A percentile compares a stretch with the other conserved stretches of the same genome.
Evolutionary conservation across 2,888 invertebrate genomes (phyloP).

Genomic region (Lymantria dispar): DNA sequence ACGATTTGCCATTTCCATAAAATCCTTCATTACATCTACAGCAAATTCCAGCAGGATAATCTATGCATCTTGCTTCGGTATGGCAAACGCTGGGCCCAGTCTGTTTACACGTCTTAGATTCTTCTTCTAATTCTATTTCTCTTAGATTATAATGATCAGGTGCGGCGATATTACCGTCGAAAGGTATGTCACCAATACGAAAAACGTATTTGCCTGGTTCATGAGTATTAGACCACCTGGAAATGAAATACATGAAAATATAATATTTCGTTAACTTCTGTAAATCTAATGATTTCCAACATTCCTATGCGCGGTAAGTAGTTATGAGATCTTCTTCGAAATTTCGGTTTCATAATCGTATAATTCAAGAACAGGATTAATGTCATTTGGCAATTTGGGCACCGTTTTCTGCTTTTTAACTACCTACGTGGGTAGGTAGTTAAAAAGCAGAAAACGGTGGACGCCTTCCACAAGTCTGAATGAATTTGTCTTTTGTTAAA

Average conservation of each 20-base stretch:
- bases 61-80: constrained; percentile 90
- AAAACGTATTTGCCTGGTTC: constrained; percentile 94
- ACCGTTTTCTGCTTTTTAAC: no score
- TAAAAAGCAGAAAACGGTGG: no score
- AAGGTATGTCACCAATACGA: constrained; percentile 88
- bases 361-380: no score
- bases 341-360: no score
- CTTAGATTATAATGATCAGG: constrained; percentile 84
- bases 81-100: constrained; percentile 90
- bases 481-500: no score
- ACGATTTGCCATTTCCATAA: constrained; percentile 96
- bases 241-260: constrained; percentile 27
- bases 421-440: no score
- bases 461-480: no score
- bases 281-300: no score
- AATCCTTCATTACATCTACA: constrained; percentile 92
- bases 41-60: constrained; percentile 93
- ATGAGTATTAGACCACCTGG: constrained; percentile 93
- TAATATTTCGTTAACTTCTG: no score
- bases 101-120: constrained; percentile 81
- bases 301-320: no score
- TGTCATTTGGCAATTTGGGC: no score
- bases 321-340: no score
- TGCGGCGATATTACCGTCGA: constrained; percentile 83
- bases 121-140: constrained; percentile 69